Conservation (phyloP, 2,888 invertebrate genomes). For the Clusia tigrina region DNA sequence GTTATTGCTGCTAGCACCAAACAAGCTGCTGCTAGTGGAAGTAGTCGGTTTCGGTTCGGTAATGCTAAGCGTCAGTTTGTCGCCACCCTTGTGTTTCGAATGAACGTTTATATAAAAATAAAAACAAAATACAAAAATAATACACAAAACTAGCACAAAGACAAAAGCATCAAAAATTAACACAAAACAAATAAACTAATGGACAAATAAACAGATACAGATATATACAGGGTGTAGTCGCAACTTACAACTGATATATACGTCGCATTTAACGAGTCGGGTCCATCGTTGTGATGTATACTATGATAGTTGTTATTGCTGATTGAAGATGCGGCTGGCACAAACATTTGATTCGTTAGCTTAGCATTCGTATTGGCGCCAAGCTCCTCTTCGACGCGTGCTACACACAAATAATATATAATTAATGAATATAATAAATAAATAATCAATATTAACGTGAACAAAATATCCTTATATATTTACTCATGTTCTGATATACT, state of each 20-base stretch:
- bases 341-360: constrained; percentile 70
- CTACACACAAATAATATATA: constrained; percentile 57
- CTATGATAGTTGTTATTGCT: constrained; percentile 45
- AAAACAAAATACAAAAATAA: constrained; percentile 38
- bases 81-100: constrained; percentile 69
- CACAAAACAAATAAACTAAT: constrained; percentile 38
- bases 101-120: constrained; percentile 25
- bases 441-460: too few relatives aligned
- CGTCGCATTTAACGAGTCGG: constrained; percentile 70
- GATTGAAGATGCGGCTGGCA: constrained; percentile 64
- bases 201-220: constrained; percentile 32
- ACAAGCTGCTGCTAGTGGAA: constrained; percentile 40
- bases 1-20: constrained; percentile 41
- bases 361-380: constrained; percentile 64
- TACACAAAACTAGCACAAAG: constrained; percentile 40
- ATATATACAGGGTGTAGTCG: neutral
- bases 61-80: constrained; percentile 74
- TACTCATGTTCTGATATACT: too few relatives aligned
- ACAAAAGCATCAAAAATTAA: constrained; percentile 34
- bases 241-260: constrained; percentile 79
- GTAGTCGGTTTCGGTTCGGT: constrained; percentile 67
- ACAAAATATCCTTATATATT: too few relatives aligned
- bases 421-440: too few relatives aligned
- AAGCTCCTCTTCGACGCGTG: constrained; percentile 71
- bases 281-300: constrained; percentile 55